Base-by-base conservation (phyloP, 1,140 invertebrate genomes). In the Ips nitidus region DNA sequence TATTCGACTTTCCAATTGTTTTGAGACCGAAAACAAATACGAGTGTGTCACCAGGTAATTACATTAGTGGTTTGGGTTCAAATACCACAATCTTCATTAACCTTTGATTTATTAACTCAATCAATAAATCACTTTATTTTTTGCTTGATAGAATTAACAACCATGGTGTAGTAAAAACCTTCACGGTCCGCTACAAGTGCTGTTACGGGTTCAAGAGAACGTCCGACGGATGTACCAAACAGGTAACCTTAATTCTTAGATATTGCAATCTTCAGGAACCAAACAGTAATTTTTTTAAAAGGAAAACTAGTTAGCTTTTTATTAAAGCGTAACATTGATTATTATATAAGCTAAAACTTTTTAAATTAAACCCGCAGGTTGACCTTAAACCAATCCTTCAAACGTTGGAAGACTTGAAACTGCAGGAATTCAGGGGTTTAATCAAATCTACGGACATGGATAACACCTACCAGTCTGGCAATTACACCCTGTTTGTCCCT, bases 131-230 rank as follows among this genome's bases (percentile, higher is more conserved):
- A 22, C 22, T 22, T 50, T 50, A 50, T 22, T 53, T 61, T 57
- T 63, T 71, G 22, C 22, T 22, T 22, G 22, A 22, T 69, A 87
- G 86, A 72, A 79, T 84, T 39, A 84, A 84, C 69, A 82, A 84
- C 71, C 83, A 85, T 74, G 85, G 84, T 55, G 82, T 85, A 38
- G 81, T 83, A 71, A 86, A 86, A 77, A 87, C 85, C 36, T 75
- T 85, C 68, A 82, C 81, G 7, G 77, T 86, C 61, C 85, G 82
- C 53, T 85, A 87, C 62, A 85, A 86, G 75, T 88, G 87, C 72
- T 88, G 87, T 73, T 82, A 86, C 69, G 86, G 87, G 36, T 87
- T 81, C 77, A 77, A 81, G 63, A 80, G 84, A 65, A 76, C 81
- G 59, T 78, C 79, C 8, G 73, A 80, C 74, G 79, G 80, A 69